Base-by-base conservation (phyloP, 2,797 vertebrate species). In the Siniperca scherzeri region DNA sequence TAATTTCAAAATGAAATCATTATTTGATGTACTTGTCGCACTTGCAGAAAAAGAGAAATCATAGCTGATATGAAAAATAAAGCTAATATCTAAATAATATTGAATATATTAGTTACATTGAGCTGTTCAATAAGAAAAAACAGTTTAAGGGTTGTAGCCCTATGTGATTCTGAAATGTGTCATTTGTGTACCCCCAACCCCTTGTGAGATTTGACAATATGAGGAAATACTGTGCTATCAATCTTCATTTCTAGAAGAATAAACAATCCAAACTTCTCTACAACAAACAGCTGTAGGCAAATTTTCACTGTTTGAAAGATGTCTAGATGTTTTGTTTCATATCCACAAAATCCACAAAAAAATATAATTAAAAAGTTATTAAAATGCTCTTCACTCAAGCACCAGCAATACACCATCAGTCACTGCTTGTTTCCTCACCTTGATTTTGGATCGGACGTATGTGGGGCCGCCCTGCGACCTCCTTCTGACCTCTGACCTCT, bases 371-470 rank as follows among this genome's bases (percentile, higher is more conserved):
- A 46, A 48, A 46, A 48, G 46, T 46, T 46, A 14, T 5, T 19
- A 19, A 48, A 52, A 52, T 22, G 21, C 2, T 52, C 48, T 21
- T 7, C 21, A 22, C 50, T 50, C 21, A 8, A 50, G 19, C 48
- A 21, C 19, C 19, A 21, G 2, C 48, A 50, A 3, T 21, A 17
- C 42, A 2, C 42, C 2, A 0, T 12, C 19, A 1, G 36, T 42
- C 17, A 5, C 36, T 9, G 5, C 30, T 13, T 0, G 5, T 44
- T 30, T 11, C 14, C 90, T 91, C 87, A 95, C 96, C 95, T 96
- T 96, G 11, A 96, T 96, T 88, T 96, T 96, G 76, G 95, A 94
- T 21, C 96, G 93, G 62, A 96, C 44, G 7, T 94, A 96, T 0
- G 89, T 87, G 22, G 91, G 76, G 64, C 57, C 73, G 5, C 79